These are phyloP conservation scores for Drosophila paranaensis DNA, from an alignment of 2,888 invertebrate genomes.

Conservation along the genomic window DNA sequence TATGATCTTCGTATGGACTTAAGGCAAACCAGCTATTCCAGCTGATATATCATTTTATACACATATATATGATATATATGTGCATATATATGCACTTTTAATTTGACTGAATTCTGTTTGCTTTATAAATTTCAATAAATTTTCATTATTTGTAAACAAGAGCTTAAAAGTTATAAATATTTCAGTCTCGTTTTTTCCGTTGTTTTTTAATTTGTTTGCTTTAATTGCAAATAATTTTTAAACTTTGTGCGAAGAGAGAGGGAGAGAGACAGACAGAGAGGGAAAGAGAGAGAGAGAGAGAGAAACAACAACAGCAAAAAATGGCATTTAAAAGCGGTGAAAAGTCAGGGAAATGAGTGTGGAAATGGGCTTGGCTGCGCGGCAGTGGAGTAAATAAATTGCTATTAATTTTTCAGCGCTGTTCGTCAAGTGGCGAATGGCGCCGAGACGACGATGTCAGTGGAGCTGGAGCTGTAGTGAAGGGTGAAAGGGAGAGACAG, in stretches of 20 bases:
- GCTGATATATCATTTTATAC: no score
- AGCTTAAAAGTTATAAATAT: conserved; percentile 42
- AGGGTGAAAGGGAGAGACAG: no score
- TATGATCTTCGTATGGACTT: background rate
- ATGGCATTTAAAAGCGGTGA: conserved; percentile 57
- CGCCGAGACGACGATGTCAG: conserved; percentile 59
- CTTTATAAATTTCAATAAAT: conserved; percentile 60
- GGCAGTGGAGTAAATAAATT: conserved; percentile 80
- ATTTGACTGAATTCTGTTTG: conserved; percentile 30
- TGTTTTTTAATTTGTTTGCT: conserved; percentile 80
- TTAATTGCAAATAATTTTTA: conserved; percentile 81
- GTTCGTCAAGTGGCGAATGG: conserved; percentile 76
- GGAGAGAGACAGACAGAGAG: conserved; percentile 3
- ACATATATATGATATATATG: no score
- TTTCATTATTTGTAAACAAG: conserved; percentile 65
- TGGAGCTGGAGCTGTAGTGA: background rate
- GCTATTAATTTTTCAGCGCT: conserved; percentile 83
- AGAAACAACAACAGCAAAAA: no score
- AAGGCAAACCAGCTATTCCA: no score
- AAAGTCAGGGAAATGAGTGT: conserved; percentile 8
- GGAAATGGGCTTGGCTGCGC: conserved; percentile 3
- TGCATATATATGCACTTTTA: conserved; percentile 8
- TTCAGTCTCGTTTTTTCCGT: background rate
- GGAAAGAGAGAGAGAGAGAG: conserved; percentile 10
- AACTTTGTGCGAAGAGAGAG: conserved; percentile 33